Conservation (phyloP, 1,140 invertebrate genomes). For the Pogonomyrmex californicus region DNA sequence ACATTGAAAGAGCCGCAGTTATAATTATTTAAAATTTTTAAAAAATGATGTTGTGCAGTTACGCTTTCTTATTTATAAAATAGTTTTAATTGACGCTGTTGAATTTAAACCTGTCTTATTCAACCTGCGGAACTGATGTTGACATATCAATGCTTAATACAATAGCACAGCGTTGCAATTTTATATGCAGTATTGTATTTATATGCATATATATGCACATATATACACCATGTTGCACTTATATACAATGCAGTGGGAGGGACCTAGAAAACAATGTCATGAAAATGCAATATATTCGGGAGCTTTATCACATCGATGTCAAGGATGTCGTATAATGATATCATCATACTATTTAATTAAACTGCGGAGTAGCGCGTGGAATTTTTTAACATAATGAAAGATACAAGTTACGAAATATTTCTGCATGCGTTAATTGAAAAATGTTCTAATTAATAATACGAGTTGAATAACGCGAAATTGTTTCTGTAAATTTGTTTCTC, state of each 20-base stretch:
- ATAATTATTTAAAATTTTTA: background rate
- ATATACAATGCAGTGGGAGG: background rate
- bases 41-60: background rate
- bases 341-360: conserved; percentile 17
- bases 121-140: background rate
- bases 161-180: conserved; percentile 10
- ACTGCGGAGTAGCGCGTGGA: background rate
- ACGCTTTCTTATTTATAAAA: background rate
- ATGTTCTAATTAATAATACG: background rate
- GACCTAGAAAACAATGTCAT: conserved; percentile 30
- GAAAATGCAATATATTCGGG: conserved; percentile 29
- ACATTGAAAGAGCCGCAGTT: background rate
- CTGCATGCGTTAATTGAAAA: conserved; percentile 23
- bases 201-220: background rate
- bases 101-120: background rate
- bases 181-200: background rate
- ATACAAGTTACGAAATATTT: background rate
- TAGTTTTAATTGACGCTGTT: conserved; percentile 23
- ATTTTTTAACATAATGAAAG: conserved; percentile 34
- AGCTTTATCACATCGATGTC: conserved; percentile 18
- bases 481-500: background rate
- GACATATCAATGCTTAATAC: conserved; percentile 4
- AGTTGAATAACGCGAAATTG: background rate
- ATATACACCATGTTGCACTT: background rate
- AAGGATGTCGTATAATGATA: background rate